A percentile compares a stretch with the other conserved stretches of the same genome.
These are phyloP conservation scores for Drosophila bocqueti DNA, from an alignment of 1,140 invertebrate genomes.

Conservation along the genomic window DNA sequence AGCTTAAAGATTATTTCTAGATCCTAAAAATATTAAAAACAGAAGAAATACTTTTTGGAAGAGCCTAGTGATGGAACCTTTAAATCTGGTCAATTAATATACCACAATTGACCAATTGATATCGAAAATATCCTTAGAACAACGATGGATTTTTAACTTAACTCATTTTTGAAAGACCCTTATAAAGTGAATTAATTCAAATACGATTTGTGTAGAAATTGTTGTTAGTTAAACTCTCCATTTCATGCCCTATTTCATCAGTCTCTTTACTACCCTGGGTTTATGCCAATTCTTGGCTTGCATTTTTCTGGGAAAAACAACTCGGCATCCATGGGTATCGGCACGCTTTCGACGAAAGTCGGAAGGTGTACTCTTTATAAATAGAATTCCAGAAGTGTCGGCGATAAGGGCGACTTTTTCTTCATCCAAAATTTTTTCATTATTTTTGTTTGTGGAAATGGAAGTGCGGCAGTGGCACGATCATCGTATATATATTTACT, in stretches of 20 bases:
- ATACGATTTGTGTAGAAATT: neutral
- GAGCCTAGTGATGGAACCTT: too few species aligned
- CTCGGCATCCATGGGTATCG: neutral
- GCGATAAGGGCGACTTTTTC: neutral
- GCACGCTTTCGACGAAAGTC: conserved; percentile 1
- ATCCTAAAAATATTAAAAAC: too few species aligned
- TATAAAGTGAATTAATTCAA: neutral
- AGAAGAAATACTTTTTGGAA: too few species aligned
- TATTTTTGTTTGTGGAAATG: neutral
- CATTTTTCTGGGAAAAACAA: conserved; percentile 3
- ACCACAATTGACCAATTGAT: too few species aligned
- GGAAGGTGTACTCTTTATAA: conserved; percentile 6
- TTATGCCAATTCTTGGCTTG: neutral
- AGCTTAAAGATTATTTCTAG: too few species aligned
- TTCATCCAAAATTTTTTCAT: neutral
- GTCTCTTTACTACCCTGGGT: neutral
- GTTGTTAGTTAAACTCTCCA: neutral
- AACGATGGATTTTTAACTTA: neutral
- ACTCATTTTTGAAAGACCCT: too few species aligned
- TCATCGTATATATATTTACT: neutral
- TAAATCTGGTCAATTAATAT: too few species aligned
- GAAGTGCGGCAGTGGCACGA: conserved; percentile 3
- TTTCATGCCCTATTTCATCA: neutral
- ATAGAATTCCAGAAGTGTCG: neutral
- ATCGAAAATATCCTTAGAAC: neutral